phyloP scores from a whole-genome alignment of 2,888 invertebrate genomes.

The Leptinotarsa rubiginosa region DNA sequence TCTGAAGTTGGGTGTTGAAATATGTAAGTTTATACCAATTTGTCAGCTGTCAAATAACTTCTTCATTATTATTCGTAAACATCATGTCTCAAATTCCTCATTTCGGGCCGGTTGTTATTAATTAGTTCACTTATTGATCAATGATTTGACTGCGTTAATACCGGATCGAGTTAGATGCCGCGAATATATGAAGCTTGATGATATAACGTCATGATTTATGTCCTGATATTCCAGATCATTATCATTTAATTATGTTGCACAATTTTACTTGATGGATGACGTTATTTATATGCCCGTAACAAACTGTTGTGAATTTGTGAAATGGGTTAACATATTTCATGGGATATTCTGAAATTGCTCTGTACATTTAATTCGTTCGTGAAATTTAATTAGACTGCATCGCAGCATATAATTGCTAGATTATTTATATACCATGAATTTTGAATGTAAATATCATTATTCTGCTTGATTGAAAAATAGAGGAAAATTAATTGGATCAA shows the following conservation, averaged over 20 bases:
- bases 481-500: slow-evolving; percentile 5
- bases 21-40: too few relatives aligned
- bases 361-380: slow-evolving; percentile 14
- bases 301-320: slow-evolving; percentile 23
- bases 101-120: neutral
- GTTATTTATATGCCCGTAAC: slow-evolving; percentile 20
- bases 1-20: too few relatives aligned
- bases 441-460: neutral
- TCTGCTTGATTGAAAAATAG: neutral
- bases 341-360: slow-evolving; percentile 6
- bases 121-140: slow-evolving; percentile 3
- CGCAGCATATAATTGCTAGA: slow-evolving; percentile 11
- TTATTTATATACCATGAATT: slow-evolving; percentile 3
- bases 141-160: slow-evolving; percentile 16
- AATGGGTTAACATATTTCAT: slow-evolving; percentile 9
- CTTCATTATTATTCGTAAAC: neutral
- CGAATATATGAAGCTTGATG: slow-evolving; percentile 27
- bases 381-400: slow-evolving; percentile 15
- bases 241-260: slow-evolving; percentile 27
- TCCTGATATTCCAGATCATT: slow-evolving; percentile 28
- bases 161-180: slow-evolving; percentile 15
- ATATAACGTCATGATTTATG: slow-evolving; percentile 23
- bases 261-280: slow-evolving; percentile 27
- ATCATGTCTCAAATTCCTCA: neutral
- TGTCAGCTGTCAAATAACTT: neutral